Evolutionary conservation across 2,888 invertebrate genomes (phyloP).

Genomic region (Punctoribates punctum): DNA sequence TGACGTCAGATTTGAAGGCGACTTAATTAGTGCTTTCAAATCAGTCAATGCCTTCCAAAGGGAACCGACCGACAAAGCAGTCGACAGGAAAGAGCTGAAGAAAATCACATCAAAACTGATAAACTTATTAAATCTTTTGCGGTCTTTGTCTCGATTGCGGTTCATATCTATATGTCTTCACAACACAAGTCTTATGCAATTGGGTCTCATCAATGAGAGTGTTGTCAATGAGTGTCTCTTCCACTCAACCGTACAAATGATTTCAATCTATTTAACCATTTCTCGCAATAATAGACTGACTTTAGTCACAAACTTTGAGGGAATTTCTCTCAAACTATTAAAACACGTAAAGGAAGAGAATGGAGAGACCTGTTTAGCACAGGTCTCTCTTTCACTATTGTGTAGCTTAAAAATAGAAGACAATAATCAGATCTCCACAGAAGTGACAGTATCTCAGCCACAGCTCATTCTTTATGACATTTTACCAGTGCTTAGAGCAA

Average conservation of each 20-base stretch:
- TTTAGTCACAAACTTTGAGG: constrained; percentile 37
- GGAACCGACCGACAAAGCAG: neutral
- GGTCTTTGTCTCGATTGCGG: neutral
- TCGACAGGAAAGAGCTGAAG: neutral
- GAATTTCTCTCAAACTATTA: constrained; percentile 34
- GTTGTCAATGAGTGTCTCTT: constrained; percentile 39
- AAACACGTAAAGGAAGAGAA: constrained; percentile 19
- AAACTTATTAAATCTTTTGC: constrained; percentile 2
- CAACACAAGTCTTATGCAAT: constrained; percentile 41
- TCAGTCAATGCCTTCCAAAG: neutral
- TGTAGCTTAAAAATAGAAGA: constrained; percentile 18
- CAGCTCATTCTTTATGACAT: constrained; percentile 40
- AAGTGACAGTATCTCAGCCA: constrained; percentile 11
- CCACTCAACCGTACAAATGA: constrained; percentile 39
- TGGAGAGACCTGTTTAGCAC: constrained; percentile 37
- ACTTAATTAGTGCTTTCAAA: constrained; percentile 31
- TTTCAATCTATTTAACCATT: constrained; percentile 33
- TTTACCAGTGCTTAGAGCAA: constrained; percentile 14
- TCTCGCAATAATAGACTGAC: constrained; percentile 14
- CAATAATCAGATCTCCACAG: constrained; percentile 30
- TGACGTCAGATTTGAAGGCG: constrained; percentile 40
- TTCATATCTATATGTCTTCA: constrained; percentile 36
- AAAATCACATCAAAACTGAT: neutral
- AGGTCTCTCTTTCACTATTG: constrained; percentile 33
- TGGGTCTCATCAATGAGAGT: constrained; percentile 28